Evolutionary conservation across 2,797 vertebrate genomes (phyloP).

Genomic region (Pogonophryne albipinna): DNA sequence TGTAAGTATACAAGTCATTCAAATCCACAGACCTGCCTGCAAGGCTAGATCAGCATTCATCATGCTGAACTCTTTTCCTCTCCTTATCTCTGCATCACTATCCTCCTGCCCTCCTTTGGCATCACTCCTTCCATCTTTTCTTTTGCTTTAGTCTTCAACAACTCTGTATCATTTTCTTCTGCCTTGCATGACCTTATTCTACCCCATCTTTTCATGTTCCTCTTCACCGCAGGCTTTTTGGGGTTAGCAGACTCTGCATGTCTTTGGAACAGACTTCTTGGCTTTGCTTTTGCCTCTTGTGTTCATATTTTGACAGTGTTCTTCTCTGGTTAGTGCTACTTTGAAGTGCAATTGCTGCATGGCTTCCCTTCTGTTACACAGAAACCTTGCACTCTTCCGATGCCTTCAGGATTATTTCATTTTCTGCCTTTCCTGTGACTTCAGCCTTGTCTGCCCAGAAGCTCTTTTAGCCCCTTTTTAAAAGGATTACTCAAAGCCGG

Average conservation of each 20-base stretch:
- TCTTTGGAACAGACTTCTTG: slow-evolving; percentile 21
- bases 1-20: slow-evolving; percentile 37
- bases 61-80: slow-evolving; percentile 31
- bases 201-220: slow-evolving; percentile 31
- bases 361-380: not conserved
- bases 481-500: slow-evolving; percentile 22
- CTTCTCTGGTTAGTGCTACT: slow-evolving; percentile 7
- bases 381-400: not conserved
- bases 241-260: slow-evolving; percentile 23
- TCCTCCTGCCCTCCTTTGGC: slow-evolving; percentile 10
- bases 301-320: slow-evolving; percentile 1
- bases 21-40: slow-evolving; percentile 42
- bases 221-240: slow-evolving; percentile 32
- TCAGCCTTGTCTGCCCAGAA: slow-evolving; percentile 19
- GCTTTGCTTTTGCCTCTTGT: slow-evolving; percentile 15
- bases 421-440: slow-evolving; percentile 36
- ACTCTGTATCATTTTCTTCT: slow-evolving; percentile 27
- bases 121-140: slow-evolving; percentile 19
- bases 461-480: slow-evolving; percentile 4
- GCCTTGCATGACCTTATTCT: slow-evolving; percentile 44
- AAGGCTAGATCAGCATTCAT: slow-evolving; percentile 48
- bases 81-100: slow-evolving; percentile 46
- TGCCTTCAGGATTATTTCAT: slow-evolving; percentile 24
- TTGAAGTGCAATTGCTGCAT: slow-evolving; percentile 18
- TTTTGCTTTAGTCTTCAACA: slow-evolving; percentile 26